These are phyloP conservation scores for Meandrina meandrites DNA, from an alignment of 92 coral and sea anemone species.

Conservation along the genomic window DNA sequence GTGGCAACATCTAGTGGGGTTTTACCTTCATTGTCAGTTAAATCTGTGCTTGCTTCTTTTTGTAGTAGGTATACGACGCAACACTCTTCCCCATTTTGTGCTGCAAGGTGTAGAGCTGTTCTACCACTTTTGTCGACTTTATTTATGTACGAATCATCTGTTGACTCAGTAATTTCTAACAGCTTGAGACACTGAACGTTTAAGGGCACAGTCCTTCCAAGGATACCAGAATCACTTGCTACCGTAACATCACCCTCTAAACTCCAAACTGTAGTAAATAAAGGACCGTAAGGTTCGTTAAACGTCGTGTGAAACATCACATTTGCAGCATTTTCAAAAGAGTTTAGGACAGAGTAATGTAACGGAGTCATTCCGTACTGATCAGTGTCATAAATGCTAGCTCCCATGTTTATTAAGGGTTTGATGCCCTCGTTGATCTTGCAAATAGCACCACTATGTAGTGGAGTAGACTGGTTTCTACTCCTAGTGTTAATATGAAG, in stretches of 20 bases:
- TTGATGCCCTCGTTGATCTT: conserved; percentile 8
- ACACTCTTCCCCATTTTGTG: conserved; percentile 46
- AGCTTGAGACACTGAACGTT: conserved; percentile 17
- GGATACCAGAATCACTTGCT: not conserved
- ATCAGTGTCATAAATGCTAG: conserved; percentile 28
- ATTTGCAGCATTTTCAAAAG: not conserved
- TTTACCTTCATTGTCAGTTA: not conserved
- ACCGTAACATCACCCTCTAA: not conserved
- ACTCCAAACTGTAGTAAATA: not conserved
- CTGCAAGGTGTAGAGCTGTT: conserved; percentile 70
- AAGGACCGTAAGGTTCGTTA: not conserved
- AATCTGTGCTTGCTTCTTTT: not conserved
- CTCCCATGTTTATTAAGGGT: conserved; percentile 29
- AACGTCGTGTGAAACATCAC: not conserved
- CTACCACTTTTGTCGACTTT: conserved; percentile 36
- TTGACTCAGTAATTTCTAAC: not conserved
- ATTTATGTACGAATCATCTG: not conserved
- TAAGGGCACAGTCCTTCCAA: not conserved
- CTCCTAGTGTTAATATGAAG: conserved; percentile 16
- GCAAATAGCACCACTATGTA: conserved; percentile 54
- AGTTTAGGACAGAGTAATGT: conserved; percentile 39
- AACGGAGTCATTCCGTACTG: conserved; percentile 49
- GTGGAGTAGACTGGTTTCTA: conserved; percentile 52
- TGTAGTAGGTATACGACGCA: not conserved
- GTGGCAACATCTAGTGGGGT: conserved; percentile 20